A percentile compares a stretch with the other conserved stretches of the same genome.
Evolutionary conservation across 1,140 invertebrate species (phyloP).

Genomic region (Zaprionus tsacasi): DNA sequence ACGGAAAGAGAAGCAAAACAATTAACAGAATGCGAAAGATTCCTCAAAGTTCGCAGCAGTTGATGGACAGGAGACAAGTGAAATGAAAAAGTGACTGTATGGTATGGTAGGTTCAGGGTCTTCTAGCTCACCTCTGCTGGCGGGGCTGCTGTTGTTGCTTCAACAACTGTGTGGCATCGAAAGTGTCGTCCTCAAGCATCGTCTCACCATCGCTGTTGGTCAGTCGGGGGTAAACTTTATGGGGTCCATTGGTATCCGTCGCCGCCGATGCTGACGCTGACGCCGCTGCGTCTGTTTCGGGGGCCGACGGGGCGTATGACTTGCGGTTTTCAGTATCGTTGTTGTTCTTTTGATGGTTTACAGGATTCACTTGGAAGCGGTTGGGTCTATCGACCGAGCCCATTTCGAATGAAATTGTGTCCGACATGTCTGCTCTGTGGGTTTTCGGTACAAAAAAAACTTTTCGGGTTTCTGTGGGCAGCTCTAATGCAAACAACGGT

Average conservation of each 20-base stretch:
- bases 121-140: slow-evolving; percentile 58
- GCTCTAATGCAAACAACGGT: slow-evolving; percentile 39
- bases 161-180: slow-evolving; percentile 74
- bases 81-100: not conserved
- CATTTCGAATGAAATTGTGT: slow-evolving; percentile 77
- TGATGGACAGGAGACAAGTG: not conserved
- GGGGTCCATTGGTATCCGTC: slow-evolving; percentile 58
- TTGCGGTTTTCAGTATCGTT: slow-evolving; percentile 70
- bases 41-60: slow-evolving; percentile 23
- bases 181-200: slow-evolving; percentile 75
- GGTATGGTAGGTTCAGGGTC: not conserved
- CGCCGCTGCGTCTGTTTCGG: slow-evolving; percentile 8
- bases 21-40: slow-evolving; percentile 23
- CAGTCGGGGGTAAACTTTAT: slow-evolving; percentile 77
- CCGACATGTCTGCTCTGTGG: slow-evolving; percentile 64
- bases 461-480: slow-evolving; percentile 56
- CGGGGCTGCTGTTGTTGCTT: slow-evolving; percentile 71
- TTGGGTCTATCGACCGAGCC: slow-evolving; percentile 79
- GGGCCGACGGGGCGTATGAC: slow-evolving; percentile 35
- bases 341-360: slow-evolving; percentile 70
- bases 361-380: slow-evolving; percentile 84
- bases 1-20: slow-evolving; percentile 18
- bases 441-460: slow-evolving; percentile 13
- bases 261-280: not conserved
- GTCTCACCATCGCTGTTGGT: slow-evolving; percentile 74